These are phyloP conservation scores for Harpagoxenus sublaevis DNA, from an alignment of 2,888 invertebrate genomes.

Conservation along the genomic window DNA sequence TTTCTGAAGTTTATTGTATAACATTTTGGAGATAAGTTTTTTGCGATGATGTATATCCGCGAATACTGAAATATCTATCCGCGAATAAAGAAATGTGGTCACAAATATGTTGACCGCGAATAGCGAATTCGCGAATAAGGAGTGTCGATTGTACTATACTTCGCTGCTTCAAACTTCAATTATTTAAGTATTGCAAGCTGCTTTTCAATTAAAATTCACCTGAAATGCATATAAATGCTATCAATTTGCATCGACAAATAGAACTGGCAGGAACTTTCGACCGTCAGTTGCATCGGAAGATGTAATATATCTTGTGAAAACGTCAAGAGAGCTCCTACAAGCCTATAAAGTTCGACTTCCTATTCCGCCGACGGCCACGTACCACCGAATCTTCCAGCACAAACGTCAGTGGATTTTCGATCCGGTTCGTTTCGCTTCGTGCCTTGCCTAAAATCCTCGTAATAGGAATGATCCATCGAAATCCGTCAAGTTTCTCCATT, in stretches of 20 bases:
- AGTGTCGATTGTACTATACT: background rate
- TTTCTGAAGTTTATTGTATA: no score
- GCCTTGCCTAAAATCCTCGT: conserved; percentile 7
- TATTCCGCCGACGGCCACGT: conserved; percentile 28
- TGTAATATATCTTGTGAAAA: conserved; percentile 53
- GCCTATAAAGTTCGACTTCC: conserved; percentile 54
- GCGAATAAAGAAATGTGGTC: no score
- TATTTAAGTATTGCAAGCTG: conserved; percentile 1
- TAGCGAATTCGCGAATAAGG: no score
- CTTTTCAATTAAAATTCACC: background rate
- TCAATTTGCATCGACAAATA: conserved; percentile 28
- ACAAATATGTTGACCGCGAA: no score
- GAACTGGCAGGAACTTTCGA: conserved; percentile 28
- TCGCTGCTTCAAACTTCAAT: background rate
- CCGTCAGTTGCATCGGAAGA: conserved; percentile 32
- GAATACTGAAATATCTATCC: no score
- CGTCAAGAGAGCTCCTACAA: conserved; percentile 45
- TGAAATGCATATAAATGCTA: conserved; percentile 18
- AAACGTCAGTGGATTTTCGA: conserved; percentile 39
- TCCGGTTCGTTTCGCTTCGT: conserved; percentile 27
- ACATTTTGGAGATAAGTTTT: no score
- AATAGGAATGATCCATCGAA: conserved; percentile 37
- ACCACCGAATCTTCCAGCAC: conserved; percentile 29
- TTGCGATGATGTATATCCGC: no score
- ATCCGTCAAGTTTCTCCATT: conserved; percentile 5